phyloP scores from a whole-genome alignment of 2,797 vertebrate species.

The Geotrypetes seraphini region DNA sequence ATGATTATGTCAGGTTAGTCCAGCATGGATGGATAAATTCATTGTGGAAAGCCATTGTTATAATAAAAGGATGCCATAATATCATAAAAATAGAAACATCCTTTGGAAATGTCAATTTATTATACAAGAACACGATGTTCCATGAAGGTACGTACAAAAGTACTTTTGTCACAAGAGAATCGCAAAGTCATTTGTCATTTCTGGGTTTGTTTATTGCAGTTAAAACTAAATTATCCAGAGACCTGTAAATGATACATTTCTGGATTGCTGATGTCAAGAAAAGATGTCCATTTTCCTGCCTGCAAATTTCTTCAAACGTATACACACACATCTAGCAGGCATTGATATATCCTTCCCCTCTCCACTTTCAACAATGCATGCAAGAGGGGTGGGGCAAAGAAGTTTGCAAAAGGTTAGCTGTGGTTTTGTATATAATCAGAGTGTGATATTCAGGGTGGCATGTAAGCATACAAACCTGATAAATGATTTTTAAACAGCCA shows the following conservation, averaged over 20 bases:
- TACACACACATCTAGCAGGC: too few relatives aligned
- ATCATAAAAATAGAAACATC: too few relatives aligned
- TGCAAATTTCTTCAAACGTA: conserved; percentile 11
- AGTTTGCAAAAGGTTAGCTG: conserved; percentile 3
- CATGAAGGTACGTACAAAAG: conserved; percentile 18
- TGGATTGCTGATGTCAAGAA: conserved; percentile 29
- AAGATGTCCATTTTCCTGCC: conserved; percentile 18
- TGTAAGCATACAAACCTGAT: conserved; percentile 15
- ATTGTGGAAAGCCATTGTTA: too few relatives aligned
- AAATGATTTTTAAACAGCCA: conserved; percentile 22
- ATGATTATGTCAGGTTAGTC: too few relatives aligned
- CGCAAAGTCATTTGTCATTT: conserved; percentile 28
- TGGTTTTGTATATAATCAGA: conserved; percentile 8
- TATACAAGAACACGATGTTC: conserved; percentile 3
- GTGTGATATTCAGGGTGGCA: conserved; percentile 8
- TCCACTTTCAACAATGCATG: not conserved
- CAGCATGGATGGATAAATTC: too few relatives aligned
- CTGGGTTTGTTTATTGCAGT: conserved; percentile 25
- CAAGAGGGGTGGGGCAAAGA: too few relatives aligned
- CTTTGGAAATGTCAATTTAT: too few relatives aligned
- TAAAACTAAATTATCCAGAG: conserved; percentile 26
- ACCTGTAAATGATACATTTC: conserved; percentile 33
- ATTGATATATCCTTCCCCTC: conserved; percentile 8
- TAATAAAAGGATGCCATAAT: too few relatives aligned
- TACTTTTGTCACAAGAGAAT: conserved; percentile 20